A percentile compares a stretch with the other conserved stretches of the same genome.
These are phyloP conservation scores for Prosapia bicincta DNA, from an alignment of 2,888 invertebrate genomes.

Conservation along the genomic window DNA sequence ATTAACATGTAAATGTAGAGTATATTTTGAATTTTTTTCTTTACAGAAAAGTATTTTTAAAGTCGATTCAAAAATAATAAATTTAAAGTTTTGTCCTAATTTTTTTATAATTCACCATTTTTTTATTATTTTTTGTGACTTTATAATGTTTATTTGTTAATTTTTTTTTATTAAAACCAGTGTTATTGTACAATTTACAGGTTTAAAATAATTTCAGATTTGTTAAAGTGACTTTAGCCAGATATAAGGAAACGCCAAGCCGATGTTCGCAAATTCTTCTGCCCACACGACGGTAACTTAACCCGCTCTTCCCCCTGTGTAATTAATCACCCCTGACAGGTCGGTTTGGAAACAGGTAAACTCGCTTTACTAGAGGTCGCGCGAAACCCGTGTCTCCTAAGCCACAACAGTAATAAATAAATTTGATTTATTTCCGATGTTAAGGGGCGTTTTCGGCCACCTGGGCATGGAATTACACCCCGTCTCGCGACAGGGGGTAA, in stretches of 20 bases:
- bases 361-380: neutral
- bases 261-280: neutral
- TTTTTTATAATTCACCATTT: too few species aligned
- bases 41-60: too few species aligned
- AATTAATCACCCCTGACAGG: neutral
- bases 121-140: too few species aligned
- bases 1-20: too few species aligned
- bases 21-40: too few species aligned
- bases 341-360: neutral
- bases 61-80: too few species aligned
- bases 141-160: too few species aligned
- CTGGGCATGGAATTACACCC: neutral
- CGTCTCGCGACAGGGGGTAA: neutral
- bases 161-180: too few species aligned
- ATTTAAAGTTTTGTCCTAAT: too few species aligned
- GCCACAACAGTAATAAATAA: neutral
- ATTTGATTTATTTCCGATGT: neutral
- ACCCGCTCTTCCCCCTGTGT: neutral
- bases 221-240: neutral
- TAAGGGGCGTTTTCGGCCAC: neutral
- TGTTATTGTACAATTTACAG: too few species aligned
- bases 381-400: neutral
- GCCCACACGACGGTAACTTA: neutral
- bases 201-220: too few species aligned
- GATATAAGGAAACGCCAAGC: neutral